Percentiles rank a stretch among this genome's conserved stretches.
phyloP scores from a whole-genome alignment of 2,113 vertebrate species.

The Podiceps cristatus region DNA sequence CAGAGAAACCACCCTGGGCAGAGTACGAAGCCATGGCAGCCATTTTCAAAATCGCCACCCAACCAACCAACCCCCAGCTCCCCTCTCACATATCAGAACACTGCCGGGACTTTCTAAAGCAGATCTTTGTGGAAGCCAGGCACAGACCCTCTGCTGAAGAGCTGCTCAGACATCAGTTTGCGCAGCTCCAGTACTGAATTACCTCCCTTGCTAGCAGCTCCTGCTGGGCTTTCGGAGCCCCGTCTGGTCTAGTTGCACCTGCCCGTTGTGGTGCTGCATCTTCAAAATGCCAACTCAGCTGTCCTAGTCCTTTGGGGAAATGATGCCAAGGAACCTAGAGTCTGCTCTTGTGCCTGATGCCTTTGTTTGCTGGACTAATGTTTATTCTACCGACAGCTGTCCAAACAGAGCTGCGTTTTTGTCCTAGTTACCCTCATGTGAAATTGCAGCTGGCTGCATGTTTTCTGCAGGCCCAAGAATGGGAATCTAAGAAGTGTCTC shows the following conservation, averaged over 20 bases:
- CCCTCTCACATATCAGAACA: slow-evolving; percentile 90
- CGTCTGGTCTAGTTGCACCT: neutral
- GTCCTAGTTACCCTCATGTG: neutral
- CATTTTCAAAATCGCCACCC: slow-evolving; percentile 97
- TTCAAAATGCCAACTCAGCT: slow-evolving; percentile 51
- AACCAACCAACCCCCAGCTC: slow-evolving; percentile 94
- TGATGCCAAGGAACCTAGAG: slow-evolving; percentile 16
- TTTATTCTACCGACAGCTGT: slow-evolving; percentile 9
- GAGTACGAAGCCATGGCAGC: slow-evolving; percentile 97
- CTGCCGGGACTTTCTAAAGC: slow-evolving; percentile 89
- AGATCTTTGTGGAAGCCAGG: slow-evolving; percentile 95
- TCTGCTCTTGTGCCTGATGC: slow-evolving; percentile 56
- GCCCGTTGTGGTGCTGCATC: slow-evolving; percentile 45
- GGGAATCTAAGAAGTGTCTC: neutral
- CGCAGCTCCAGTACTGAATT: slow-evolving; percentile 91
- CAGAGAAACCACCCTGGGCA: slow-evolving; percentile 96
- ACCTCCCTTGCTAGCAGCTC: slow-evolving; percentile 55
- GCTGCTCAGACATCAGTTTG: slow-evolving; percentile 93
- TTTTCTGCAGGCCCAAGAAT: neutral
- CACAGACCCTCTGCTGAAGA: slow-evolving; percentile 94
- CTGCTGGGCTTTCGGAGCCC: neutral
- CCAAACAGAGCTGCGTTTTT: slow-evolving; percentile 7
- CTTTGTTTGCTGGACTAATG: slow-evolving; percentile 36
- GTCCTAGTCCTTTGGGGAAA: slow-evolving; percentile 14
- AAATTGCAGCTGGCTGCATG: slow-evolving; percentile 20